Evolutionary conservation across 2,113 vertebrate genomes (phyloP).

Genomic region (Salvator merianae): DNA sequence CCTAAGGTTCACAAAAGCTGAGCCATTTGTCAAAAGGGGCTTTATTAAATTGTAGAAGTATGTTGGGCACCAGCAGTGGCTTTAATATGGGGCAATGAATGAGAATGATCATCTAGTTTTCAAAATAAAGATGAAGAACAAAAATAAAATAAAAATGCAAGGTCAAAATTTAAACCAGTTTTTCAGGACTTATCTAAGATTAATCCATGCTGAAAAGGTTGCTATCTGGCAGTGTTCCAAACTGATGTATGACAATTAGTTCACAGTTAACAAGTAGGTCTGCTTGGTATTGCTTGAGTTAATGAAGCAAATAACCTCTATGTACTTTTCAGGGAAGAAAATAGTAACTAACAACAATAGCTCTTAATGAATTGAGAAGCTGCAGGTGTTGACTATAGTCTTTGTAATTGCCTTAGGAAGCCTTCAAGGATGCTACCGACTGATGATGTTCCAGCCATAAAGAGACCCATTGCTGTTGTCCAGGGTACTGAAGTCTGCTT

Average conservation of each 20-base stretch:
- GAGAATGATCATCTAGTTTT: slow-evolving; percentile 12
- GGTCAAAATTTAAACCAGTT: neutral
- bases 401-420: too few relatives aligned
- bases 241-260: too few relatives aligned
- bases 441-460: too few relatives aligned
- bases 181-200: neutral
- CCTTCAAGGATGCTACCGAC: too few relatives aligned
- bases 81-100: slow-evolving; percentile 15
- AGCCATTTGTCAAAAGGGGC: slow-evolving; percentile 29
- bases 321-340: neutral
- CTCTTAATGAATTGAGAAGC: too few relatives aligned
- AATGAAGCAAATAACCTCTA: too few relatives aligned
- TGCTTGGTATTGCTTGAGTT: too few relatives aligned
- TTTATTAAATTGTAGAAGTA: slow-evolving; percentile 26
- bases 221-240: neutral
- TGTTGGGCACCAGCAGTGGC: neutral
- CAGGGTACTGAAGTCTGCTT: neutral
- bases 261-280: neutral
- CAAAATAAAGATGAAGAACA: neutral
- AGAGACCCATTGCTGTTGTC: neutral
- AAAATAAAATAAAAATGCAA: slow-evolving; percentile 1
- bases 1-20: slow-evolving; percentile 33
- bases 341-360: neutral
- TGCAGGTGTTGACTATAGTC: too few relatives aligned
- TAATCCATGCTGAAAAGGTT: neutral